Percentiles rank a stretch among this genome's conserved stretches.
phyloP scores from a whole-genome alignment of 2,113 vertebrate genomes.

The Muntiacus reevesi region DNA sequence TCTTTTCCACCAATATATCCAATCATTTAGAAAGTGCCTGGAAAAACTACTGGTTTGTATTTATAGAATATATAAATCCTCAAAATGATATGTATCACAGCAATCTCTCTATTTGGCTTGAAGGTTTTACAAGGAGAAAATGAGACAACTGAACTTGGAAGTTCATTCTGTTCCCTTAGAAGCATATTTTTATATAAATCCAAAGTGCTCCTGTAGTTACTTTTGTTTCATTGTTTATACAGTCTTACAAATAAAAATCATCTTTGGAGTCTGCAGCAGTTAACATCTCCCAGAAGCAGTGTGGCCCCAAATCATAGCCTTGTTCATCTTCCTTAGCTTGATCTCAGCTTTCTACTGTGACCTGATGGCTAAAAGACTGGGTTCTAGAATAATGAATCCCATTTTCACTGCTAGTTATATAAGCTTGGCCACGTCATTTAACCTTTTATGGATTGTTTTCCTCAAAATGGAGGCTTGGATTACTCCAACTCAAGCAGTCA shows the following conservation, averaged over 20 bases:
- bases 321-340: not conserved
- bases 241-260: not conserved
- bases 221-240: not conserved
- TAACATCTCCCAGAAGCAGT: not conserved
- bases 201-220: not conserved
- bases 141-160: not conserved
- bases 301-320: not conserved
- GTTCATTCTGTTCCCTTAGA: not conserved
- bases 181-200: conserved; percentile 8
- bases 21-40: not conserved
- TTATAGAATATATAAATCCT: not conserved
- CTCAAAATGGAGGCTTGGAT: not conserved
- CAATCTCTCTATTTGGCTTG: not conserved
- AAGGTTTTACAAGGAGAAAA: not conserved
- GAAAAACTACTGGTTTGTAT: not conserved
- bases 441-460: not conserved
- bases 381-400: not conserved
- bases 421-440: not conserved
- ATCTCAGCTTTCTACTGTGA: not conserved
- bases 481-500: not conserved
- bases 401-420: not conserved
- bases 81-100: not conserved
- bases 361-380: not conserved
- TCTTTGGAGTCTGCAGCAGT: not conserved
- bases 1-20: not conserved